These are phyloP conservation scores for Australoheros scitulus DNA, from an alignment of 2,113 vertebrate genomes.

Conservation along the genomic window DNA sequence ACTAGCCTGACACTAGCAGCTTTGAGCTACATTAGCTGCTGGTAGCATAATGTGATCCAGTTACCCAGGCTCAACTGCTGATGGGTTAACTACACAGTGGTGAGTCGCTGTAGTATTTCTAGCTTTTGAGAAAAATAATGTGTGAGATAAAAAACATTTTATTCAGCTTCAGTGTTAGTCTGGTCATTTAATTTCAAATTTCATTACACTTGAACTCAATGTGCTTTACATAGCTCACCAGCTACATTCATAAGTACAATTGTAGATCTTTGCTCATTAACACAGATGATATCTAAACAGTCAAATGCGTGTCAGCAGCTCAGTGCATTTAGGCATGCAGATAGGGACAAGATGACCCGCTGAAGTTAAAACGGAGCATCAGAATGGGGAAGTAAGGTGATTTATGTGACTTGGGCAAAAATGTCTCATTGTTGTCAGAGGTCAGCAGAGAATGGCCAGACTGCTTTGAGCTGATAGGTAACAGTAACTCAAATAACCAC, in stretches of 20 bases:
- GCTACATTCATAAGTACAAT: not conserved
- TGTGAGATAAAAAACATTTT: not conserved
- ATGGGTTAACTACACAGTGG: not conserved
- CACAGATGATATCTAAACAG: not conserved
- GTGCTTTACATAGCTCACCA: not conserved
- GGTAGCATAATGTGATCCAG: not conserved
- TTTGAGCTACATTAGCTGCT: not conserved
- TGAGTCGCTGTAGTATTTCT: not conserved
- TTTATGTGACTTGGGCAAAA: not conserved
- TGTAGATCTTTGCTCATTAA: not conserved
- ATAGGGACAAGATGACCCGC: not conserved
- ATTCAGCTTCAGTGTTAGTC: not conserved
- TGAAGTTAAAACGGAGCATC: not conserved
- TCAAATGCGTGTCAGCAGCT: not conserved
- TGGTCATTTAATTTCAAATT: not conserved
- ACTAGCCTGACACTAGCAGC: too few relatives aligned
- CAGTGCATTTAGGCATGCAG: not conserved
- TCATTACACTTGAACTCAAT: not conserved
- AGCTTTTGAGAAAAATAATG: not conserved
- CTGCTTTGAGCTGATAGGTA: not conserved
- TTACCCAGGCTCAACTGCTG: not conserved
- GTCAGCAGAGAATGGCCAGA: not conserved
- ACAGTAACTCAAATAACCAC: not conserved
- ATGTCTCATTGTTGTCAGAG: not conserved
- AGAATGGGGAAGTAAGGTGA: not conserved